Percentiles rank a stretch among this genome's conserved stretches.
These are phyloP conservation scores for Artemisiospiza belli DNA, from an alignment of 2,113 vertebrate species.

Conservation along the genomic window DNA sequence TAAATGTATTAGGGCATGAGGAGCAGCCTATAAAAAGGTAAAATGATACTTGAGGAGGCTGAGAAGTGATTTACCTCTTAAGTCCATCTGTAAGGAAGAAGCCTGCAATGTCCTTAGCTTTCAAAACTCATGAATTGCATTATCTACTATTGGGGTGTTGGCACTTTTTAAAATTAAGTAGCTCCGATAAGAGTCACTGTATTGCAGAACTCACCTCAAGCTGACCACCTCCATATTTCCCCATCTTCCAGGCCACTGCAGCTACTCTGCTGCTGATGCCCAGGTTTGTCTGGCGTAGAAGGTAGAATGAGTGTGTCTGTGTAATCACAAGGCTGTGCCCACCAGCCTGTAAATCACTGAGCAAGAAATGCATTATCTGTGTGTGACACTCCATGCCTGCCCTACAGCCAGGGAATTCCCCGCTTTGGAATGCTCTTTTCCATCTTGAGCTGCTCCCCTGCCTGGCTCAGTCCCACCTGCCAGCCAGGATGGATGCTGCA, in stretches of 20 bases:
- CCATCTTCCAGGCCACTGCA: not conserved
- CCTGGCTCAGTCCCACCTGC: not conserved
- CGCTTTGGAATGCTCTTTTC: not conserved
- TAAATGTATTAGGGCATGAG: not conserved
- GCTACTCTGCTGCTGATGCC: not conserved
- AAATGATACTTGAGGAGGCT: not conserved
- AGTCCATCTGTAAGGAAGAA: not conserved
- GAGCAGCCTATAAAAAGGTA: not conserved
- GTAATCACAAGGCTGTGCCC: not conserved
- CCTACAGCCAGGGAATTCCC: not conserved
- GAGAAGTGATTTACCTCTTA: not conserved
- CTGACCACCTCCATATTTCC: not conserved
- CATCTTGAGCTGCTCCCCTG: not conserved
- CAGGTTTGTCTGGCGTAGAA: not conserved
- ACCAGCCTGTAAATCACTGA: not conserved
- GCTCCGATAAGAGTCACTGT: not conserved
- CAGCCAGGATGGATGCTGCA: not conserved
- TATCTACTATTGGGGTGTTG: not conserved
- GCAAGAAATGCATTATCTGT: not conserved
- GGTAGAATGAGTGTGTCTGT: rapidly evolving
- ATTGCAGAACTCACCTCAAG: not conserved
- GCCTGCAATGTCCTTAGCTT: not conserved
- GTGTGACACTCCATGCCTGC: not conserved
- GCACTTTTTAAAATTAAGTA: not conserved
- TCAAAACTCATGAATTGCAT: not conserved